These are phyloP conservation scores for Heterochromis multidens DNA, from an alignment of 2,113 vertebrate species.

Conservation along the genomic window DNA sequence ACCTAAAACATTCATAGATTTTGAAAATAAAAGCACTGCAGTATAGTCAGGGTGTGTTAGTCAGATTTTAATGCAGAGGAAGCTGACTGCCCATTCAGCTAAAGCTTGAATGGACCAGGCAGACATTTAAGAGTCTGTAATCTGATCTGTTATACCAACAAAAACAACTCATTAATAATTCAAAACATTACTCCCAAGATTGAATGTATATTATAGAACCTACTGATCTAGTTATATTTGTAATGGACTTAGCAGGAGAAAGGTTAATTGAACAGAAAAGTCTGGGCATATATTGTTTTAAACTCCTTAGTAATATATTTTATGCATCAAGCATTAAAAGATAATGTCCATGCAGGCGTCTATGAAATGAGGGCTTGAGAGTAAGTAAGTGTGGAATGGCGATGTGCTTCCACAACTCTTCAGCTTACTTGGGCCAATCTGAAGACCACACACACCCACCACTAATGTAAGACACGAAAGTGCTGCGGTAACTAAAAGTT, in stretches of 20 bases:
- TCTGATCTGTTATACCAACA: slow-evolving; percentile 2
- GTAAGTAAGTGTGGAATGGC: background rate
- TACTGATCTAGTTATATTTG: slow-evolving; percentile 32
- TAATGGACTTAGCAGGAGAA: slow-evolving; percentile 21
- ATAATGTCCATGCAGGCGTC: background rate
- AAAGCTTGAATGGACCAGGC: background rate
- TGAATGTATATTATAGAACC: background rate
- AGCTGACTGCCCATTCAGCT: slow-evolving; percentile 11
- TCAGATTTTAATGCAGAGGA: background rate
- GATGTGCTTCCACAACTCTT: background rate
- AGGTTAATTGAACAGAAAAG: slow-evolving; percentile 34
- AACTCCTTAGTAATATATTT: background rate
- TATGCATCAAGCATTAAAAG: background rate
- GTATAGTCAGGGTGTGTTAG: background rate
- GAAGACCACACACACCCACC: background rate
- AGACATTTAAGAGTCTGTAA: slow-evolving; percentile 16
- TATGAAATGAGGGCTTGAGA: background rate
- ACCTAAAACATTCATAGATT: slow-evolving; percentile 22
- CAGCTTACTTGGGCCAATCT: background rate
- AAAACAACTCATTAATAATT: background rate
- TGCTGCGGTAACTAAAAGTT: background rate
- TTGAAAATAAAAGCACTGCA: background rate
- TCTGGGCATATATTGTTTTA: background rate
- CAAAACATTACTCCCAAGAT: background rate
- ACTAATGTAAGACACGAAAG: background rate